These are phyloP conservation scores for Anas acuta DNA, from an alignment of 2,797 vertebrate species.

Conservation along the genomic window DNA sequence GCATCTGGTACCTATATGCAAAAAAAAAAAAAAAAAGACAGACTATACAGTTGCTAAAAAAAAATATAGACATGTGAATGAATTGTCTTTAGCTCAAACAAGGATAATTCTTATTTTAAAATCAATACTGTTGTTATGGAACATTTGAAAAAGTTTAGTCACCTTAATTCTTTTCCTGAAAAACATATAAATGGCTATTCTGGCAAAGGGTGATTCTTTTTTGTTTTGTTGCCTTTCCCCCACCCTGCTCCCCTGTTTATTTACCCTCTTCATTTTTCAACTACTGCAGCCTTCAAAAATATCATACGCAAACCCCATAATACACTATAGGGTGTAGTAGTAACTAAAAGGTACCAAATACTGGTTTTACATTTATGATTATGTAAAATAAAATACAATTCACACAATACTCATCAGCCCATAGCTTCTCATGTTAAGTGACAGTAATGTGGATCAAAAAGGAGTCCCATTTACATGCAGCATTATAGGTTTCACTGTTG, in stretches of 20 bases:
- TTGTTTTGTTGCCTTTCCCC: neutral
- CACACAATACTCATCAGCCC: neutral
- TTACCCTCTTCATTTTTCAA: neutral
- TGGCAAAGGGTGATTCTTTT: neutral
- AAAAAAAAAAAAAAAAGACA: too few relatives aligned
- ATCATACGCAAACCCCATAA: neutral
- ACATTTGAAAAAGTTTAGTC: neutral
- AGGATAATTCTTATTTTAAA: neutral
- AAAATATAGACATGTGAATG: neutral
- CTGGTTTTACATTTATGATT: neutral
- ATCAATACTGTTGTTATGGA: neutral
- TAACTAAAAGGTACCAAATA: neutral
- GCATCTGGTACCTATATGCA: constrained; percentile 92
- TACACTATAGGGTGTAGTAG: neutral
- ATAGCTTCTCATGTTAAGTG: neutral
- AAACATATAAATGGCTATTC: neutral
- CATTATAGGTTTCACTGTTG: neutral
- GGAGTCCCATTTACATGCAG: neutral
- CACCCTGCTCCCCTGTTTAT: neutral
- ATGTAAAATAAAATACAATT: neutral
- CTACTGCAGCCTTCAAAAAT: neutral
- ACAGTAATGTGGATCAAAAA: neutral
- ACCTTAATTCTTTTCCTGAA: neutral
- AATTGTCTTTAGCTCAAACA: neutral
- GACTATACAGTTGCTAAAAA: neutral